Evolutionary conservation across 2,113 vertebrate genomes (phyloP).

Genomic region (Coryphaenoides rupestris): DNA sequence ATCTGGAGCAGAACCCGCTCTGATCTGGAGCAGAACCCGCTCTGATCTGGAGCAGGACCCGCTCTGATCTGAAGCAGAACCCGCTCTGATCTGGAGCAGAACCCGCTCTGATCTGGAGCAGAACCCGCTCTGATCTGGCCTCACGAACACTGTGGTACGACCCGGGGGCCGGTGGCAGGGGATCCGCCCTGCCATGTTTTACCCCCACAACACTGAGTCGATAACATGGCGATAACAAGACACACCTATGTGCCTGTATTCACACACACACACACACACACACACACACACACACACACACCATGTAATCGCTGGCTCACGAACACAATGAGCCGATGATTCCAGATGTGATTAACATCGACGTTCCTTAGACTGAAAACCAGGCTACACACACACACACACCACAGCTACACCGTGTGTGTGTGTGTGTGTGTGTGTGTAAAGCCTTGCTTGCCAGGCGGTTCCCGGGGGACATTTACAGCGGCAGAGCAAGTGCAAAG

Average conservation of each 20-base stretch:
- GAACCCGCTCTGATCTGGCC: slow-evolving; percentile 51
- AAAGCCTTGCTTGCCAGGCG: slow-evolving; percentile 42
- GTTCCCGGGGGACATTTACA: slow-evolving; percentile 13
- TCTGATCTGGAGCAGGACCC: slow-evolving; percentile 34
- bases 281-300: slow-evolving; percentile 31
- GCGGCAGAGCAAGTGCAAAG: slow-evolving; percentile 18
- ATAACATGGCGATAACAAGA: slow-evolving; percentile 18
- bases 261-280: slow-evolving; percentile 23
- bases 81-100: slow-evolving; percentile 33
- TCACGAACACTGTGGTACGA: slow-evolving; percentile 67
- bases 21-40: too few relatives aligned
- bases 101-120: slow-evolving; percentile 53
- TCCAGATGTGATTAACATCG: slow-evolving; percentile 56
- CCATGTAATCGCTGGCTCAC: slow-evolving; percentile 49
- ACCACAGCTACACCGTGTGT: too few relatives aligned
- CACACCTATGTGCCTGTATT: slow-evolving; percentile 10
- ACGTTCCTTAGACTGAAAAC: slow-evolving; percentile 61
- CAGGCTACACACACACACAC: slow-evolving; percentile 39
- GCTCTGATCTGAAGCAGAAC: slow-evolving; percentile 56
- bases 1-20: slow-evolving; percentile 53
- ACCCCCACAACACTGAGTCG: slow-evolving; percentile 33
- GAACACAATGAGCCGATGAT: slow-evolving; percentile 59
- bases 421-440: slow-evolving; percentile 5
- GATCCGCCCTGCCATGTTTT: too few relatives aligned
- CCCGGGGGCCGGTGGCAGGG: too few relatives aligned